Evolutionary conservation across 2,888 invertebrate genomes (phyloP).

Genomic region (Ypsolopha scabrella): DNA sequence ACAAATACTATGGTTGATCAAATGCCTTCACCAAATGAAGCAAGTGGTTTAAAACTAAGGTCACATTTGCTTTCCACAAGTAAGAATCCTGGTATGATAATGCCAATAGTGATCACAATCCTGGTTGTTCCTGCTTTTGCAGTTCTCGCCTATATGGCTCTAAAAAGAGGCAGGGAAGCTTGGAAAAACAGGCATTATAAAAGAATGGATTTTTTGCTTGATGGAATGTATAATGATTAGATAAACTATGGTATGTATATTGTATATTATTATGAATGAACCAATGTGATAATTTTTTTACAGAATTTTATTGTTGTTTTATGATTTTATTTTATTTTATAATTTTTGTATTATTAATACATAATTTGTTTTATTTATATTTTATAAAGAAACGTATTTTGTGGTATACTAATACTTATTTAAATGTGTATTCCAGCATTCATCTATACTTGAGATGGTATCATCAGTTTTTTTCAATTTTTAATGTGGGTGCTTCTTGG

Average conservation of each 20-base stretch:
- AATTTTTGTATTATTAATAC: too few species aligned
- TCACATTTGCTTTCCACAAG: slow-evolving; percentile 24
- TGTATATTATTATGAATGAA: too few species aligned
- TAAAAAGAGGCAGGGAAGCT: slow-evolving; percentile 81
- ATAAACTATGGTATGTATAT: not conserved
- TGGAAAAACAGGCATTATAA: slow-evolving; percentile 90
- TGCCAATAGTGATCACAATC: slow-evolving; percentile 80
- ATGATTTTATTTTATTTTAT: too few species aligned
- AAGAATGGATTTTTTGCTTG: slow-evolving; percentile 89
- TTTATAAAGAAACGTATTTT: too few species aligned
- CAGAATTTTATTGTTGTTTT: too few species aligned
- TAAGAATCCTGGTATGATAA: slow-evolving; percentile 74
- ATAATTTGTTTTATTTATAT: too few species aligned
- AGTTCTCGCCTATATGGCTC: slow-evolving; percentile 74
- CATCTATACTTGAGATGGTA: too few species aligned
- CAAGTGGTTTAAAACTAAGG: slow-evolving; percentile 13
- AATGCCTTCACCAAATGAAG: slow-evolving; percentile 22
- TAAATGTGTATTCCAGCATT: too few species aligned
- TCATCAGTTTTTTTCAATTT: too few species aligned
- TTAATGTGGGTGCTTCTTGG: too few species aligned
- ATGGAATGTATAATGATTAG: slow-evolving; percentile 90
- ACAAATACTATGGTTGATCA: slow-evolving; percentile 22
- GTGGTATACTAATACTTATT: too few species aligned
- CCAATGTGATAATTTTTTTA: too few species aligned
- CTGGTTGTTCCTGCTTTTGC: slow-evolving; percentile 81